These are phyloP conservation scores for Myopa testacea DNA, from an alignment of 2,888 invertebrate species.

Conservation along the genomic window DNA sequence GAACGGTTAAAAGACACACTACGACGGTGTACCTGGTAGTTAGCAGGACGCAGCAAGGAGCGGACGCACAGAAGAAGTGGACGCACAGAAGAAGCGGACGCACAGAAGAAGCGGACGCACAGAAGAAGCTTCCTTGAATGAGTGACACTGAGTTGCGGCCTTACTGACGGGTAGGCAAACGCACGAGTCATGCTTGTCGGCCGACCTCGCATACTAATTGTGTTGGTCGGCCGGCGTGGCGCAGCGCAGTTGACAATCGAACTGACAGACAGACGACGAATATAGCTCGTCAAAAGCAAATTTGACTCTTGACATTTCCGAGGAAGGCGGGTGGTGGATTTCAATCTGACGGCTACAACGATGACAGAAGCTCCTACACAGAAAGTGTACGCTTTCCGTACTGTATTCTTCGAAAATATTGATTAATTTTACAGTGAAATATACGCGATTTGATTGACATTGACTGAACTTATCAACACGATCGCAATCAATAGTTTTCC, in stretches of 20 bases:
- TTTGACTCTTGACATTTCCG: constrained; percentile 6
- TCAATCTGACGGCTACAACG: neutral
- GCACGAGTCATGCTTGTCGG: constrained; percentile 11
- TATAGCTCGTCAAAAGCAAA: neutral
- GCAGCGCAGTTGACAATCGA: constrained; percentile 10
- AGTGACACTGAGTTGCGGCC: constrained; percentile 2
- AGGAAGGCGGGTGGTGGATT: neutral
- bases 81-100: neutral
- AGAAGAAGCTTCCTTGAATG: neutral
- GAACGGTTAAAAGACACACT: neutral
- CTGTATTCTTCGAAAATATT: neutral
- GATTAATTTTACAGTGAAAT: too few species aligned
- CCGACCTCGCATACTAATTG: constrained; percentile 16
- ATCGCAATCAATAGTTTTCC: too few species aligned
- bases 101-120: neutral
- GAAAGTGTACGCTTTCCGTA: neutral
- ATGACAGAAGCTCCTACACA: neutral
- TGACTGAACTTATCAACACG: neutral
- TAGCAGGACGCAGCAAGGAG: too few species aligned
- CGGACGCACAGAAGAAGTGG: too few species aligned
- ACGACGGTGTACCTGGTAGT: too few species aligned
- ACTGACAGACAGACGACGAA: constrained; percentile 26
- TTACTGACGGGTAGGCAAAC: neutral
- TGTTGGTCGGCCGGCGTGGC: neutral
- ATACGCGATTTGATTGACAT: neutral